phyloP scores from a whole-genome alignment of 2,888 invertebrate genomes.

The Eulithis testata region DNA sequence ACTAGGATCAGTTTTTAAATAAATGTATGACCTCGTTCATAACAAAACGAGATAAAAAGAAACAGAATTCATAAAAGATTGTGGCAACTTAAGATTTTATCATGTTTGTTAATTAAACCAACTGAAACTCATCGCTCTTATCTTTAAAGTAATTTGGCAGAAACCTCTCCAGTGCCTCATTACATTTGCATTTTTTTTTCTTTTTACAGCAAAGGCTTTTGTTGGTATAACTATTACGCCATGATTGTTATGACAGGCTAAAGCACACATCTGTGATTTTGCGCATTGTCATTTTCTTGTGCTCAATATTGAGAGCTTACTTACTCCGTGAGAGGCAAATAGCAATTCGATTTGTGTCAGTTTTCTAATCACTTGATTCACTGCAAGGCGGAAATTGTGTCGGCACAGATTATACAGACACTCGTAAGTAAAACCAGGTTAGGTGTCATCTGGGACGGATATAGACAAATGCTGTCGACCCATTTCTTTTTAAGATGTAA shows the following conservation, averaged over 20 bases:
- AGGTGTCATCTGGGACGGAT: no score
- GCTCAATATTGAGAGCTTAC: slow-evolving; percentile 12
- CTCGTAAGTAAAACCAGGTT: no score
- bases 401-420: slow-evolving; percentile 5
- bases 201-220: background rate
- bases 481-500: no score
- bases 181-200: no score
- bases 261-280: background rate
- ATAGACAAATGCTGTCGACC: no score
- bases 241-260: slow-evolving; percentile 5
- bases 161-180: slow-evolving; percentile 15
- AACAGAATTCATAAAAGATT: background rate
- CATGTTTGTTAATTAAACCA: slow-evolving; percentile 16
- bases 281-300: slow-evolving; percentile 14
- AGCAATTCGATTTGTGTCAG: slow-evolving; percentile 11
- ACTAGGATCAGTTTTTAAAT: no score
- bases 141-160: slow-evolving; percentile 2
- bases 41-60: slow-evolving; percentile 16
- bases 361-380: slow-evolving; percentile 21
- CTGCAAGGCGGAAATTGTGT: slow-evolving; percentile 15
- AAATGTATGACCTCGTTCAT: background rate
- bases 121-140: slow-evolving; percentile 5
- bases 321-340: background rate
- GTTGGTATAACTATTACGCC: background rate
- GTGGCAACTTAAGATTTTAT: background rate